phyloP scores from a whole-genome alignment of 1,140 invertebrate genomes.

The Zaprionus tsacasi region DNA sequence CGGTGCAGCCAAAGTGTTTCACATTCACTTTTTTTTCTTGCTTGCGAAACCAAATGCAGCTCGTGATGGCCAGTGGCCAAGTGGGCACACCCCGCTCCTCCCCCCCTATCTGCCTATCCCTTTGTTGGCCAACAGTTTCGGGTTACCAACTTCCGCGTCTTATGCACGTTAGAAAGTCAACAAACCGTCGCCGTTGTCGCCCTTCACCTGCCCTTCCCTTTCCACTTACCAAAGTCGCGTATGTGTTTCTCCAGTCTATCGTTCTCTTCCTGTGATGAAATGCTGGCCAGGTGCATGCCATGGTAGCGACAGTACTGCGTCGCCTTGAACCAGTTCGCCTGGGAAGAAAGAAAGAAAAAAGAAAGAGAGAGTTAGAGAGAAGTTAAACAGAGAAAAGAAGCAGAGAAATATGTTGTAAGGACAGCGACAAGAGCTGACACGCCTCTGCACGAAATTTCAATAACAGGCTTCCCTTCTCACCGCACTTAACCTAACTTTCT shows the following conservation, averaged over 20 bases:
- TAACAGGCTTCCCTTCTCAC: not conserved
- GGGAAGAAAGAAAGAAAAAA: slow-evolving; percentile 56
- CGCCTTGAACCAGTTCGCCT: slow-evolving; percentile 96
- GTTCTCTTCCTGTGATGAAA: slow-evolving; percentile 94
- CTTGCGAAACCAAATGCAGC: not conserved
- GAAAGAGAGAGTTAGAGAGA: not conserved
- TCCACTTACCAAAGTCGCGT: slow-evolving; percentile 90
- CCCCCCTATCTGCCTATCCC: not conserved
- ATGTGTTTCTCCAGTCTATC: slow-evolving; percentile 93
- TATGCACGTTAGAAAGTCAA: slow-evolving; percentile 74
- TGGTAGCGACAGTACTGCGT: slow-evolving; percentile 96
- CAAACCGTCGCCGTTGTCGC: slow-evolving; percentile 6
- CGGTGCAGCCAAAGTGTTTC: not conserved
- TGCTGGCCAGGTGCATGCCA: slow-evolving; percentile 95
- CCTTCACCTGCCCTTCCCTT: not conserved
- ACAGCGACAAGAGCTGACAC: not conserved
- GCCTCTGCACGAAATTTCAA: not conserved
- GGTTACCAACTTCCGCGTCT: slow-evolving; percentile 80
- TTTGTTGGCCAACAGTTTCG: slow-evolving; percentile 53
- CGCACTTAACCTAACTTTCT: not conserved
- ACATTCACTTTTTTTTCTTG: slow-evolving; percentile 22
- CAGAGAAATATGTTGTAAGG: not conserved
- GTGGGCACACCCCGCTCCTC: slow-evolving; percentile 20
- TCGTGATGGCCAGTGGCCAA: slow-evolving; percentile 59
- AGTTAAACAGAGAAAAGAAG: not conserved